Conservation (phyloP, 1,140 invertebrate genomes). For the Drosophila virilis region DNA sequence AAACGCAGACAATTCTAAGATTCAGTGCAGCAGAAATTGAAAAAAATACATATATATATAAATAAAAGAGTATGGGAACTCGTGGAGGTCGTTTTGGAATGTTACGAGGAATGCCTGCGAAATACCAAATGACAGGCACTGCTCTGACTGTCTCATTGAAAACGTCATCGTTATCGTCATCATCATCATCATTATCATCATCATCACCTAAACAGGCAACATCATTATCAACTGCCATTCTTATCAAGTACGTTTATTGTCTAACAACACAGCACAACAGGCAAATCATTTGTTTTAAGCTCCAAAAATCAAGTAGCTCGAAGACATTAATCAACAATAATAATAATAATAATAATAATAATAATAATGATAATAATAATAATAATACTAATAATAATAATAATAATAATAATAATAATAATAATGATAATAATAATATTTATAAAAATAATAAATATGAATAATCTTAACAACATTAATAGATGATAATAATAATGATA, state of each 20-base stretch:
- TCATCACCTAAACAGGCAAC: constrained; percentile 6
- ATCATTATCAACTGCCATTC: constrained; percentile 44
- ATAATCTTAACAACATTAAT: too few relatives aligned
- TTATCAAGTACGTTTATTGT: constrained; percentile 63
- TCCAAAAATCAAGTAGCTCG: too few relatives aligned
- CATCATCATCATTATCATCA: constrained; percentile 24
- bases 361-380: too few relatives aligned
- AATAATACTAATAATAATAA: too few relatives aligned
- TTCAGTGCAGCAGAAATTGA: constrained; percentile 56
- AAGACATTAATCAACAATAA: too few relatives aligned
- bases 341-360: not conserved
- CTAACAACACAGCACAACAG: constrained; percentile 26
- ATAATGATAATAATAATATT: not conserved
- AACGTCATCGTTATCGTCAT: constrained; percentile 53
- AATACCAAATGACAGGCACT: constrained; percentile 52
- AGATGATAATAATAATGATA: too few relatives aligned
- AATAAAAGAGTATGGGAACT: constrained; percentile 19
- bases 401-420: too few relatives aligned
- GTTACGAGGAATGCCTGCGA: constrained; percentile 68
- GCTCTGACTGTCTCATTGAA: constrained; percentile 50
- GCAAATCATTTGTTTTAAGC: not conserved
- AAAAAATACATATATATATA: not conserved
- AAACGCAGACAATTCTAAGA: constrained; percentile 46
- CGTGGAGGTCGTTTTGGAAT: constrained; percentile 47
- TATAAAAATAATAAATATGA: too few relatives aligned